Evolutionary conservation across 2,888 invertebrate genomes (phyloP), one percentile per base, ranked within the genome.

Genomic region (Rambutsinella grinnellia): DNA sequence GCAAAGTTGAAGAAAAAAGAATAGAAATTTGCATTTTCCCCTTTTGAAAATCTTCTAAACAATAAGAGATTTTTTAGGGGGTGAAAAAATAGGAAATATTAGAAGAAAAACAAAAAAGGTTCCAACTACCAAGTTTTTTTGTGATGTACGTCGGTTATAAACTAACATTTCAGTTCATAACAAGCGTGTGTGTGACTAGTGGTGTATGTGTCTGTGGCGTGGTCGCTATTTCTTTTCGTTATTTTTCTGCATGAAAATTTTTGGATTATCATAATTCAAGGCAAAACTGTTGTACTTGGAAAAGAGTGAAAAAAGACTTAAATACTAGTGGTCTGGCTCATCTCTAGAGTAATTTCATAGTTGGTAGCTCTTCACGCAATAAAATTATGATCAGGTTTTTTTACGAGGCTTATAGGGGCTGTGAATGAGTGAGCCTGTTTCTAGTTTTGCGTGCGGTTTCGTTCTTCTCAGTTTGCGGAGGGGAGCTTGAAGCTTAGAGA

Each of bases 341-440:
- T 36, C 36, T 36, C 6, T 36, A 13, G 6, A 36, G 62, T 44
- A 63, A 62, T 63, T 63, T 71, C 54, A 56, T 71, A 56, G 28
- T 58, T 72, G 54, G 71, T 28, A 63, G 62, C 56, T 27, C 36
- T 65, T 72, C 63, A 49, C 71, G 49, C 62, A 72, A 58, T 56
- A 24, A 56, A 66, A 21, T 27, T 63, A 27, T 28, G 54, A 54
- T 54, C 8, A 54, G 3, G 17, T 54, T 21, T 49, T 3, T 15
- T 28, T 49, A 49, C 60, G 46, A 58, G 10, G 23, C 24, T n/a
- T n/a, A 49, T 15, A 62, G 24, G 26, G 46, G 19, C 13, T 24
- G 61, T 46, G 47, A 19, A 63, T 24, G n/a, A n/a, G n/a, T n/a
- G n/a, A n/a, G n/a, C n/a, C n/a, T n/a, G n/a, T n/a, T n/a, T n/a